These are phyloP conservation scores for Corydoras sp. DNA, from an alignment of 2,113 vertebrate species.

Conservation along the genomic window DNA sequence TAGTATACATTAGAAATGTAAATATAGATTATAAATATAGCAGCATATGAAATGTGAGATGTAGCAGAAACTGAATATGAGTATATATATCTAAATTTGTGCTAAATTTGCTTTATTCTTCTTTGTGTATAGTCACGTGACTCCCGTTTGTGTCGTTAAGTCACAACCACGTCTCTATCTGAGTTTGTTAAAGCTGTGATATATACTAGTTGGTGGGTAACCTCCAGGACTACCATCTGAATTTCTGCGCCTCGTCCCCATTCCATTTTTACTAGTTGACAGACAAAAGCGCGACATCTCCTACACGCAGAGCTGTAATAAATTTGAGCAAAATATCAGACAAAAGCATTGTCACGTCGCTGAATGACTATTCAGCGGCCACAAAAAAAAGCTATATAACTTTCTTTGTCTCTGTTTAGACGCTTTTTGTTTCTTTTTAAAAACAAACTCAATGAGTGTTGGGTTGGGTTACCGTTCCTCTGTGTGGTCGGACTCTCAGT, in stretches of 20 bases:
- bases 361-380: conserved; percentile 35
- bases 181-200: neutral
- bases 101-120: neutral
- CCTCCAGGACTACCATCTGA: conserved; percentile 42
- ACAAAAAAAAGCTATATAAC: conserved; percentile 15
- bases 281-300: conserved; percentile 40
- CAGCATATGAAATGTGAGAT: no score
- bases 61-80: no score
- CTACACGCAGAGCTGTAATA: conserved; percentile 31
- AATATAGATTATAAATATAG: no score
- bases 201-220: conserved; percentile 26
- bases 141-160: no score
- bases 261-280: conserved; percentile 27
- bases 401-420: conserved; percentile 8
- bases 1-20: no score
- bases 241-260: conserved; percentile 9
- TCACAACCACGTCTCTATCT: no score
- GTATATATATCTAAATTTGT: no score
- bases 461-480: conserved; percentile 16
- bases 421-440: conserved; percentile 26
- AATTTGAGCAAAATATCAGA: conserved; percentile 34
- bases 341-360: conserved; percentile 35
- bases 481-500: neutral
- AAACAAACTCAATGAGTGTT: conserved; percentile 18
- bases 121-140: no score